A percentile compares a stretch with the other conserved stretches of the same genome.
Evolutionary conservation across 2,888 invertebrate species (phyloP).

Genomic region (Perithous albicinctus): DNA sequence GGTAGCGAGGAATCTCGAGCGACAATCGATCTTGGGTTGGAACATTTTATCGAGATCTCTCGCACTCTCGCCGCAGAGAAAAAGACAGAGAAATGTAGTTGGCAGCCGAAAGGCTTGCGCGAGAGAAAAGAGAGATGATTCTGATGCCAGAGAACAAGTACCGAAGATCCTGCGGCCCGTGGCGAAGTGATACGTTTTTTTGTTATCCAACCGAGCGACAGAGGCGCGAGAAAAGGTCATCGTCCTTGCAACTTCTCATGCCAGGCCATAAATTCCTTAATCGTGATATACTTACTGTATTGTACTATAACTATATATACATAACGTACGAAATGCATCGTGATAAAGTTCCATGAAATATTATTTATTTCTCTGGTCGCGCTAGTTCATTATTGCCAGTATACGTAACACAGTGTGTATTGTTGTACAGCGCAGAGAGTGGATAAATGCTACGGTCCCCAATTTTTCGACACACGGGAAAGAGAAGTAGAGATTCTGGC

Average conservation of each 20-base stretch:
- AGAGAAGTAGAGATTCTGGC: constrained; percentile 48
- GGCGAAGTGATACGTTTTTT: constrained; percentile 71
- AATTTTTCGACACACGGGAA: constrained; percentile 39
- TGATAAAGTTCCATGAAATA: constrained; percentile 60
- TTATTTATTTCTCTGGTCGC: constrained; percentile 48
- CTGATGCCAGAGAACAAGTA: constrained; percentile 54
- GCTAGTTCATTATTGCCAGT: constrained; percentile 40
- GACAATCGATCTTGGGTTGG: constrained; percentile 78
- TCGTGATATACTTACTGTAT: constrained; percentile 57
- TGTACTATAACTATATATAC: constrained; percentile 30
- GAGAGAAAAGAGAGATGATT: constrained; percentile 48
- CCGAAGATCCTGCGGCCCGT: constrained; percentile 70
- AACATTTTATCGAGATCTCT: constrained; percentile 78
- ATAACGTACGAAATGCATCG: constrained; percentile 40
- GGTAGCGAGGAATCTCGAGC: constrained; percentile 77
- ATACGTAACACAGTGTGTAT: constrained; percentile 49
- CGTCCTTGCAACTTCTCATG: constrained; percentile 51
- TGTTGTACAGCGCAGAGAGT: constrained; percentile 20
- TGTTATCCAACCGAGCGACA: constrained; percentile 58
- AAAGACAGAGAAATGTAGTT: constrained; percentile 6
- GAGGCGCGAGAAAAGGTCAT: constrained; percentile 61
- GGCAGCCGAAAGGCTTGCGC: constrained; percentile 20
- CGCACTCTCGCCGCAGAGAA: constrained; percentile 61
- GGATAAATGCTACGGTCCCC: constrained; percentile 43
- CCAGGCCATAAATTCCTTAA: constrained; percentile 63